Conservation (phyloP, 2,797 vertebrate species). For the Botia almorhae region DNA sequence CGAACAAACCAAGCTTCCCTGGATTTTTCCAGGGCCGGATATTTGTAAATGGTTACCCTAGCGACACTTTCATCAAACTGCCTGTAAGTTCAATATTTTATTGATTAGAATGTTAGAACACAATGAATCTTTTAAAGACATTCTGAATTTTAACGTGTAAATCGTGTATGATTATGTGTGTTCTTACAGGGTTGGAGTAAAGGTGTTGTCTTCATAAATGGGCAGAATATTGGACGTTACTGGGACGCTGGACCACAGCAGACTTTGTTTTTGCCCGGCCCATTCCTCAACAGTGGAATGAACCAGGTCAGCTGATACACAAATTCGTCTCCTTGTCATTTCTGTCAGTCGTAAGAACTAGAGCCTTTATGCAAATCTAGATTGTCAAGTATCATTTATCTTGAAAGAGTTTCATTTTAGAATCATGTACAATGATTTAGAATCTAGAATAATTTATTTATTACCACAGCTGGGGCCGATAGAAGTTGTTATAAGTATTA, state of each 20-base stretch:
- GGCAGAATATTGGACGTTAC: constrained; percentile 90
- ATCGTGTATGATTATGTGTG: not conserved
- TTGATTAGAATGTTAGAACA: not conserved
- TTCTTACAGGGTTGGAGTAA: constrained; percentile 88
- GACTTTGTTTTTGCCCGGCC: constrained; percentile 89
- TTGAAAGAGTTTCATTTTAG: no score
- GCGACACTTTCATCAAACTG: constrained; percentile 90
- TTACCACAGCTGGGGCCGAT: not conserved
- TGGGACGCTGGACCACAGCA: constrained; percentile 95
- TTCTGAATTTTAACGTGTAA: no score
- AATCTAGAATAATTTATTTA: not conserved
- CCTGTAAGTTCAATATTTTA: constrained; percentile 74
- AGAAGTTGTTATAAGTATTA: no score
- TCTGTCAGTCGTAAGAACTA: not conserved
- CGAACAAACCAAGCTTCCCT: constrained; percentile 79
- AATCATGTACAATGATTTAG: not conserved
- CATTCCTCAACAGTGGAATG: constrained; percentile 84
- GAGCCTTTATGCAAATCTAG: not conserved
- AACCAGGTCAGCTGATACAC: constrained; percentile 82
- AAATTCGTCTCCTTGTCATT: not conserved
- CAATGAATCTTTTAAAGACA: not conserved
- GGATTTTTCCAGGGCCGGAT: constrained; percentile 88
- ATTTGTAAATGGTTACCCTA: constrained; percentile 81
- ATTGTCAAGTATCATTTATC: not conserved
- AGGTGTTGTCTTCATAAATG: constrained; percentile 91